Conservation (phyloP, 2,113 vertebrate species). For the Terrapene triunguis region DNA sequence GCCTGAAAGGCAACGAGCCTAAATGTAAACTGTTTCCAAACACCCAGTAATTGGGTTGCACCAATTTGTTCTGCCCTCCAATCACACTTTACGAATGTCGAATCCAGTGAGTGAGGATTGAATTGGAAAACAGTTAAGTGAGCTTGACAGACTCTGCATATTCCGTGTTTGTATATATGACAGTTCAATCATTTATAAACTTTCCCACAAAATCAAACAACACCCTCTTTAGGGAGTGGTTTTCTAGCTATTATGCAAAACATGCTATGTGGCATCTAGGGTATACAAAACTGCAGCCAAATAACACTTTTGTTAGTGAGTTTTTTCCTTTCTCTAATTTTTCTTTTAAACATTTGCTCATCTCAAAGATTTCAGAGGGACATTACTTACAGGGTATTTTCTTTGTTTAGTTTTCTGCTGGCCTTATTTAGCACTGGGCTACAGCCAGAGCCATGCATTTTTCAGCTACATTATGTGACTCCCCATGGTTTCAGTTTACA, state of each 20-base stretch:
- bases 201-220: slow-evolving; percentile 25
- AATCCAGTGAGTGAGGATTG: background rate
- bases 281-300: background rate
- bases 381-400: background rate
- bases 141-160: background rate
- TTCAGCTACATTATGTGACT: background rate
- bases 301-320: background rate
- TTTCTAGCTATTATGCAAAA: slow-evolving; percentile 31
- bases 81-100: slow-evolving; percentile 6
- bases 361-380: background rate
- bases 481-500: slow-evolving; percentile 28
- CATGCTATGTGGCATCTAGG: background rate
- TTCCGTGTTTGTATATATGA: slow-evolving; percentile 15
- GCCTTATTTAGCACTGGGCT: background rate
- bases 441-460: background rate
- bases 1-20: background rate
- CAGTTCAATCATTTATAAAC: slow-evolving; percentile 23
- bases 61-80: background rate
- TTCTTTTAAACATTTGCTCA: background rate
- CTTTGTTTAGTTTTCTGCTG: slow-evolving; percentile 5
- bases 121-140: slow-evolving; percentile 7
- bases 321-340: slow-evolving; percentile 28
- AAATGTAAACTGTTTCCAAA: slow-evolving; percentile 18
- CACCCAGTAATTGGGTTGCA: slow-evolving; percentile 28
- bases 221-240: background rate